Base-by-base conservation (phyloP, 2,888 invertebrate species). In the Chalcosyrphus nemorum region DNA sequence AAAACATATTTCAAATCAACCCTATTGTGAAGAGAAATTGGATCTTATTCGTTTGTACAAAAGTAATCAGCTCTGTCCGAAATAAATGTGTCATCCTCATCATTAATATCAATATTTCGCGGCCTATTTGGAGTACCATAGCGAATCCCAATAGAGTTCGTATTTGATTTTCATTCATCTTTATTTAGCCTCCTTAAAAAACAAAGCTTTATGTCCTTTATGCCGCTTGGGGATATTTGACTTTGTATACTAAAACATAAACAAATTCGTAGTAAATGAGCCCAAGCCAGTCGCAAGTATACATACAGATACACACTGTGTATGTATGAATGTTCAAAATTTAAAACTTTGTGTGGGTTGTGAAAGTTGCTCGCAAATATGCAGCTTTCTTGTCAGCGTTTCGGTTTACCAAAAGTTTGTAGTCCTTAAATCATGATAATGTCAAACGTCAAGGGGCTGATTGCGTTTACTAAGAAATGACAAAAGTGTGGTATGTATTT, bases 311-410 rank as follows among this genome's bases (percentile, higher is more conserved):
- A n/a, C n/a, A n/a, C n/a, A n/a, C n/a, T n/a, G n/a, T n/a, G n/a
- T n/a, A n/a, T n/a, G n/a, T n/a, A n/a, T n/a, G n/a, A n/a, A n/a
- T n/a, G 68, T 75, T 66, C 43, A n/a, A 70, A 57, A 76, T 59
- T 71, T 59, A 61, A 82, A 77, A 61, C 29, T 72, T 52, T 81
- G 66, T 77, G 81, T 65, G 71, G 57, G 57, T 81, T 65, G 43
- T 32, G 3, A 35, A 72, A 70, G 70, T 76, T 71, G 57, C 41
- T 35, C 50, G 32, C 47, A 21, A 65, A 76, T 57, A 54, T 27
- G 17, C 19, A 71, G 65, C 50, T 70, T 81, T 47, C 65, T 71
- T 71, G 57, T 57, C 43, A 63, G 54, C 54, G 35, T 6, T 45
- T 29, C 17, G 29, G 56, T 5, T n/a, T 52, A n/a, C 43, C 9